Conservation (phyloP, 2,113 vertebrate species). For the Neolamprologus variostigma region DNA sequence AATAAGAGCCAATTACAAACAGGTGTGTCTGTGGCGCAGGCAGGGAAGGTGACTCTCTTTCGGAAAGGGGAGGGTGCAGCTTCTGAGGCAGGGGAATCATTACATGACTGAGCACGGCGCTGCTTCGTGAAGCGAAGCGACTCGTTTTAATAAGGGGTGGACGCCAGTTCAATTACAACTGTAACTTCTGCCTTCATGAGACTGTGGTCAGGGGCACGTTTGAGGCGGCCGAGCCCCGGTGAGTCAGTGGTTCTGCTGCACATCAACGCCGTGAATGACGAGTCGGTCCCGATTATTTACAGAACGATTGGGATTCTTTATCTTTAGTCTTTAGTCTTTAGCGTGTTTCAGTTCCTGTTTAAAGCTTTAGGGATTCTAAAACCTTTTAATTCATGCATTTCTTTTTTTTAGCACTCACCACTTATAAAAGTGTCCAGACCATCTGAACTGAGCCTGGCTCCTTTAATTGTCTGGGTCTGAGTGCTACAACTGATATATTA, state of each 20-base stretch:
- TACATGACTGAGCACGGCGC: neutral
- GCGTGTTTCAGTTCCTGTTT: neutral
- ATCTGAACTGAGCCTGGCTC: neutral
- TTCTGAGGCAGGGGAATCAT: neutral
- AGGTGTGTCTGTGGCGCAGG: slow-evolving; percentile 25
- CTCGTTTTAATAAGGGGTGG: neutral
- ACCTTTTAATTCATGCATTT: neutral
- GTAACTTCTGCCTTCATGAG: neutral
- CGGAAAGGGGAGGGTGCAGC: neutral
- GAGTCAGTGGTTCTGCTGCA: neutral
- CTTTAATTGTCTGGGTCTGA: neutral
- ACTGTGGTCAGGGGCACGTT: neutral
- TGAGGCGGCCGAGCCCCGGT: neutral
- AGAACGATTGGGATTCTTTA: neutral
- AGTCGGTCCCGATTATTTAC: rapidly evolving
- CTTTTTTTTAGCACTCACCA: neutral
- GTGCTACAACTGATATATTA: neutral
- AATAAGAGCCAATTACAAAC: slow-evolving; percentile 53
- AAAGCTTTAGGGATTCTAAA: neutral
- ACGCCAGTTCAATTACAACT: neutral
- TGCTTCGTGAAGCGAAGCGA: neutral
- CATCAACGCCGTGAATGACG: rapidly evolving
- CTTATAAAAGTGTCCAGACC: neutral
- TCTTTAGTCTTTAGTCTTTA: neutral
- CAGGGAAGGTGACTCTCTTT: slow-evolving; percentile 24